phyloP scores from a whole-genome alignment of 2,797 vertebrate genomes.

The Buphagus erythrorhynchus region DNA sequence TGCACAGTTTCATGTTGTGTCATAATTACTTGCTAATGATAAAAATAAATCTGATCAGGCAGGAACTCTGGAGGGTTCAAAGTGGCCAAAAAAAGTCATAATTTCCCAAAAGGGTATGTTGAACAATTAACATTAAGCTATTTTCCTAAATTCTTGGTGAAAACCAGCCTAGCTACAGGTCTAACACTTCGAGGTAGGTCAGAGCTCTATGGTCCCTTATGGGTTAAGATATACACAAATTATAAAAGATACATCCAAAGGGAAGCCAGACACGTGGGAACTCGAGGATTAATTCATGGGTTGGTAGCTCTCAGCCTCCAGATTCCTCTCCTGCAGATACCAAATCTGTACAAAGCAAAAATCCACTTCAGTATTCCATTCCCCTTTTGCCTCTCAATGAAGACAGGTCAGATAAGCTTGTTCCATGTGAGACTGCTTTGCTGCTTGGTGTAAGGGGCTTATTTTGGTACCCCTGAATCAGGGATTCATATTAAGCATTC shows the following conservation, averaged over 20 bases:
- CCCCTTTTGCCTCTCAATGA: not conserved
- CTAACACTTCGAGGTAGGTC: not conserved
- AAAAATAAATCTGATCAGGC: not conserved
- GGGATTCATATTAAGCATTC: not conserved
- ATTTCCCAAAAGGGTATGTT: not conserved
- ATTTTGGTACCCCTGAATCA: not conserved
- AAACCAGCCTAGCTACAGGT: not conserved
- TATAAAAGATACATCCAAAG: not conserved
- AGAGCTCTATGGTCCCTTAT: not conserved
- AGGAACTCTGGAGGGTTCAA: not conserved
- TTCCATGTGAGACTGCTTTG: not conserved
- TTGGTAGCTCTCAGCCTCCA: not conserved
- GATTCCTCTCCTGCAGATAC: not conserved
- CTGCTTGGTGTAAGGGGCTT: not conserved
- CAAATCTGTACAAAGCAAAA: not conserved
- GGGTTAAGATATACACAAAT: not conserved
- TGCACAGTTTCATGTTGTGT: not conserved
- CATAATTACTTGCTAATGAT: not conserved
- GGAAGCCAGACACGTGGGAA: not conserved
- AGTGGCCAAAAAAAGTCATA: not conserved
- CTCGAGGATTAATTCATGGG: not conserved
- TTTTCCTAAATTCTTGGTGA: not conserved
- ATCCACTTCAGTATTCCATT: not conserved
- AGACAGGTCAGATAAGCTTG: not conserved
- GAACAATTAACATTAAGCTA: not conserved